Conservation (phyloP, 2,113 vertebrate genomes). For the Apus apus region DNA sequence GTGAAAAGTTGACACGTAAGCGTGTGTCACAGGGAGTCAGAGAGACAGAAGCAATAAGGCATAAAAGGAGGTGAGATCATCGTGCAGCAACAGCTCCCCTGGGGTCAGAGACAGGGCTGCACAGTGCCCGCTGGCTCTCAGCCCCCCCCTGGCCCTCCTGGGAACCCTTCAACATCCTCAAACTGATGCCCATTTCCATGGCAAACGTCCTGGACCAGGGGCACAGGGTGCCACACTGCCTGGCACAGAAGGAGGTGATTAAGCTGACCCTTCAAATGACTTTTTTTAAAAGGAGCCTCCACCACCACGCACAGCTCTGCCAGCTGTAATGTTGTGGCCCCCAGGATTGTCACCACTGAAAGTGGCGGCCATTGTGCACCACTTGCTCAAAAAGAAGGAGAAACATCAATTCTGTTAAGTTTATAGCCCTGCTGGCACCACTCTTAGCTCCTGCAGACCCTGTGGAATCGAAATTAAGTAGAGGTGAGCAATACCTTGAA, state of each 20-base stretch:
- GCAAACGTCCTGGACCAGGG: not conserved
- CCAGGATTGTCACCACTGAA: not conserved
- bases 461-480: not conserved
- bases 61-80: constrained; percentile 68
- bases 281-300: not conserved
- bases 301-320: rapidly evolving
- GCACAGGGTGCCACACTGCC: not conserved
- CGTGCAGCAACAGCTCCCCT: not conserved
- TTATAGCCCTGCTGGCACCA: not conserved
- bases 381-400: not conserved
- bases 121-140: not conserved
- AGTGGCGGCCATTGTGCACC: not conserved
- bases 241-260: rapidly evolving
- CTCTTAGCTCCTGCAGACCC: not conserved
- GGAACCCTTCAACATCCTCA: not conserved
- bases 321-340: not conserved
- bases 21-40: constrained; percentile 44
- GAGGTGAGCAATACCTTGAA: not conserved
- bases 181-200: not conserved
- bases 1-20: constrained; percentile 51
- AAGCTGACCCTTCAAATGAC: not conserved
- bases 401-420: not conserved
- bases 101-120: not conserved
- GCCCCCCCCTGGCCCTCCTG: not conserved
- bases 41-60: constrained; percentile 69